Base-by-base conservation (phyloP, 2,797 vertebrate species). In the Typhlichthys eigenmanni region DNA sequence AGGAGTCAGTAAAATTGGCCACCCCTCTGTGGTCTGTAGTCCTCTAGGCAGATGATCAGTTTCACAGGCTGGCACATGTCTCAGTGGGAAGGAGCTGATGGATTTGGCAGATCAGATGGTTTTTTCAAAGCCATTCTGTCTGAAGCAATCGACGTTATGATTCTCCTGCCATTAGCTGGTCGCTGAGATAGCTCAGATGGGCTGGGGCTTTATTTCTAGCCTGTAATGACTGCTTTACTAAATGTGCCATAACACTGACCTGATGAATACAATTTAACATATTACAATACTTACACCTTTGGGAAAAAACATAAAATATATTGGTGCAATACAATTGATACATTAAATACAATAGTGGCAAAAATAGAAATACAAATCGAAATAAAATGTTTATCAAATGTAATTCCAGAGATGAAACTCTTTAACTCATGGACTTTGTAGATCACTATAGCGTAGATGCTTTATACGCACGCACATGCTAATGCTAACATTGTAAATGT, bases 31-130 rank as follows among this genome's bases (percentile, higher is more conserved):
- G 69, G 72, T 64, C 78, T 47, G 49, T 76, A 75, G 76, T 89
- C 85, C 86, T 82, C 76, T 58, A 78, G 81, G 88, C 83, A 82
- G 82, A 86, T 85, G 89, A 92, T 91, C 88, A 82, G 88, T 92
- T 92, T 87, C 86, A 79, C 79, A 74, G 83, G 77, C 84, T 86
- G 84, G 81, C 74, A 76, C 87, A 85, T 78, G 79, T 70, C 83
- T 85, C 68, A 72, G 75, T 85, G 79, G 79, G 86, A 67, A 70
- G 73, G 63, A 63, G 75, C 72, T 89, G 88, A 90, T 89, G 84
- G 87, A 88, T 90, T 84, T 88, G 82, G 74, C 84, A 85, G 85
- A 90, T 87, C 77, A 75, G 80, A 83, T 70, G 77, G 72, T 71
- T 81, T 82, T 83, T 85, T 89, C 76, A 88, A 89, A 90, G 88